These are phyloP conservation scores for Tretioscincus oriximinensis DNA, from an alignment of 2,113 vertebrate genomes.

Conservation along the genomic window DNA sequence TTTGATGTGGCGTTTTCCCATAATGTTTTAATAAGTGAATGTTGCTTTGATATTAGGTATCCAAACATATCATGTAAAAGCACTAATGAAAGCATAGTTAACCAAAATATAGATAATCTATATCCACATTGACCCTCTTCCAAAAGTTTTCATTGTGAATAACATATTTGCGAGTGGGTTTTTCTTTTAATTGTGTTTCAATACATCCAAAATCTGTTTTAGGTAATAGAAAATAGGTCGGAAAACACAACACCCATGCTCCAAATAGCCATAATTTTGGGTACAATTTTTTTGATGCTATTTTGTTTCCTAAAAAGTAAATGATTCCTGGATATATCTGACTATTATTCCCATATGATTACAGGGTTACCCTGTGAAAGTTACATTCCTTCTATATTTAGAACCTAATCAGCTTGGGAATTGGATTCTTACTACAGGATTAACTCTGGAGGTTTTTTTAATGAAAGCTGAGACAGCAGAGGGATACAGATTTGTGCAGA, in stretches of 20 bases:
- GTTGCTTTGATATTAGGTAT: constrained; percentile 21
- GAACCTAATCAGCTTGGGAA: neutral
- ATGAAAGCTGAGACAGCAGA: no score
- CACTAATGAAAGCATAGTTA: constrained; percentile 16
- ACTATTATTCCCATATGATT: neutral
- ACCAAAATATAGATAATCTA: constrained; percentile 4
- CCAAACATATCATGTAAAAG: constrained; percentile 16
- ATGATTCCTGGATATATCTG: neutral
- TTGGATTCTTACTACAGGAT: no score
- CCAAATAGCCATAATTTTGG: neutral
- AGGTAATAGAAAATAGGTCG: neutral
- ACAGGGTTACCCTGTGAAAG: no score
- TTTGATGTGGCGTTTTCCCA: constrained; percentile 27
- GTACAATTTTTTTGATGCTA: neutral
- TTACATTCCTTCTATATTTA: neutral
- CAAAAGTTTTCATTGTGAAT: neutral
- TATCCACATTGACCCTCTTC: neutral
- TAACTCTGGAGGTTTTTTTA: no score
- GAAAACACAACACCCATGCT: neutral
- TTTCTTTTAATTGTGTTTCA: no score
- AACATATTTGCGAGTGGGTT: neutral
- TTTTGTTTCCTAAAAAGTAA: neutral
- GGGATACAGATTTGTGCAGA: no score
- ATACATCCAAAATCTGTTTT: neutral
- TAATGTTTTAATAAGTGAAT: constrained; percentile 24